A percentile compares a stretch with the other conserved stretches of the same genome.
These are phyloP conservation scores for Augochlorella aurata DNA, from an alignment of 2,888 invertebrate species.

Conservation along the genomic window DNA sequence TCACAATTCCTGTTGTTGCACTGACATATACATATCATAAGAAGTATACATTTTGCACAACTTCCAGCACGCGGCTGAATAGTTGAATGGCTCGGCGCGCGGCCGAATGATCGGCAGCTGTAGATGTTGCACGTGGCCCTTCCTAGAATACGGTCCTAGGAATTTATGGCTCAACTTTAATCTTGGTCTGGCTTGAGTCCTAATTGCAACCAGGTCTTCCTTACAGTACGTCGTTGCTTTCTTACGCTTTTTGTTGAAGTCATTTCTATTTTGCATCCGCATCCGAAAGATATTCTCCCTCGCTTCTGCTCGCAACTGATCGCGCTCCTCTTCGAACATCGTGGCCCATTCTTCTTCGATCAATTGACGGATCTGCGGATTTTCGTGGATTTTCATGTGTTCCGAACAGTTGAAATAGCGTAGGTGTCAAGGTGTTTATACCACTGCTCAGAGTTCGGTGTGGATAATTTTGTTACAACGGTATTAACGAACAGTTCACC, in stretches of 20 bases:
- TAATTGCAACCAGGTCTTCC: no score
- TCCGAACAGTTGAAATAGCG: neutral
- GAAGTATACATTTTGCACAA: no score
- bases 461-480: neutral
- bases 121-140: neutral
- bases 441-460: neutral
- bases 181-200: no score
- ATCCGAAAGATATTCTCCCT: neutral
- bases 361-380: neutral
- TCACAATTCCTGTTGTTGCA: no score
- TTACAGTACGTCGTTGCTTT: no score
- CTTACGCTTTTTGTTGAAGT: neutral
- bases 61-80: no score
- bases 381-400: constrained; percentile 1
- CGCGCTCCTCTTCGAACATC: constrained; percentile 1
- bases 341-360: constrained; percentile 3
- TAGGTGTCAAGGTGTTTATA: neutral
- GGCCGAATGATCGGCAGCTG: constrained; percentile 1
- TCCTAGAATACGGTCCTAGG: neutral
- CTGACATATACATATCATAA: no score
- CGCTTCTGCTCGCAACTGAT: neutral
- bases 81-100: no score
- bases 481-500: neutral
- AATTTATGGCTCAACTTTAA: neutral
- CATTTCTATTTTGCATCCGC: neutral